Evolutionary conservation across 2,888 invertebrate species (phyloP), one percentile per base, ranked within the genome.

Genomic region (Pelosia muscerda): DNA sequence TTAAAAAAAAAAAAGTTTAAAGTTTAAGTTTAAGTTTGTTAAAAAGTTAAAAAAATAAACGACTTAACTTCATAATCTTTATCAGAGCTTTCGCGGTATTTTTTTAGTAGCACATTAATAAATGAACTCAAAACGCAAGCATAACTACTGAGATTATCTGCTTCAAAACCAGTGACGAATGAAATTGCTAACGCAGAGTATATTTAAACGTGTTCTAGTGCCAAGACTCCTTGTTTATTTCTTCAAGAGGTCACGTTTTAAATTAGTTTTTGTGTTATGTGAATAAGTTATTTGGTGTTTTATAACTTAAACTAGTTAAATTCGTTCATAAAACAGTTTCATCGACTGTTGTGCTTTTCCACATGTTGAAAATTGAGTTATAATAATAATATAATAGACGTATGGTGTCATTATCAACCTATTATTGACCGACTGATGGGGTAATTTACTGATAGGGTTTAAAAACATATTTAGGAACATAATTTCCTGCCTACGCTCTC

Each of bases 251-350:
- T 42, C 53, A 31, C 13, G 38, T 55, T n/a, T 65, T 65, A 49
- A 65, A 65, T 58, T 42, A 65, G 42, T 25, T 58, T 25, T 58
- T 19, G 56, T 58, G 22, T 28, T 34, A 54, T 63, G 34, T 26
- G 15, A 1, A 34, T 11, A 5, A 23, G 11, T 28, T 31, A 23
- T 28, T 22, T 11, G 11, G 2, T 22, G 9, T 22, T 60, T 60
- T 23, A 49, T 49, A 49, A n/a, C 49, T n/a, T n/a, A 2, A 49
- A 49, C 49, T n/a, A 49, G 8, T 2, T 49, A 19, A 49, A 49
- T 19, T n/a, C n/a, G 49, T 9, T 19, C 2, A n/a, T n/a, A 42
- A 0, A 42, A 6, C 5, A 49, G 49, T n/a, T 49, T n/a, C 8
- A 2, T 19, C 8, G 8, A 49, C 49, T 49, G 49, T 49, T n/a